Conservation (phyloP, 2,888 invertebrate species). For the Agrenia bidenticulata region DNA sequence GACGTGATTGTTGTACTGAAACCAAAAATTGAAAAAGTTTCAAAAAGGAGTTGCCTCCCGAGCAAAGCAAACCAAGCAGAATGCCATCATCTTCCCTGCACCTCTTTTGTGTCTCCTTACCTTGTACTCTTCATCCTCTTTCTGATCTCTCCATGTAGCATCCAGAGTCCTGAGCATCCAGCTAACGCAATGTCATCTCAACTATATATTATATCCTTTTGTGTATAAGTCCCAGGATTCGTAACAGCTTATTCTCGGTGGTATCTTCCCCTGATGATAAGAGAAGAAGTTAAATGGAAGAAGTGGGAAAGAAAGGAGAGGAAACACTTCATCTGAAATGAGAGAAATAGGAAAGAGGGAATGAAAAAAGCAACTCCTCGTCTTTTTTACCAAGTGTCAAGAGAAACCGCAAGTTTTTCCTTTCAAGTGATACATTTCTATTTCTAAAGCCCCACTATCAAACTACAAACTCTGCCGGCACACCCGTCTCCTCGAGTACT, state of each 20-base stretch:
- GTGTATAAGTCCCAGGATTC: no score
- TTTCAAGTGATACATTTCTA: neutral
- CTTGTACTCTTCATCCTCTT: slow-evolving; percentile 1
- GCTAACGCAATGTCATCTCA: no score
- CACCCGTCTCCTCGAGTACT: neutral
- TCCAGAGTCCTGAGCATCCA: no score
- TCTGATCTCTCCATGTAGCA: no score
- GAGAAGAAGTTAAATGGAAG: slow-evolving; percentile 1
- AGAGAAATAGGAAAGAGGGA: slow-evolving; percentile 1
- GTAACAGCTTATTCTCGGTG: neutral
- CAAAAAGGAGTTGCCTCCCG: slow-evolving; percentile 7
- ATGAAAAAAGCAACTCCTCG: no score
- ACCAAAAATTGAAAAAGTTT: slow-evolving; percentile 51
- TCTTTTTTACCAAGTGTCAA: neutral
- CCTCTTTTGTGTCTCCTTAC: neutral
- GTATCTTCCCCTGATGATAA: neutral
- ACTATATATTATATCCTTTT: no score
- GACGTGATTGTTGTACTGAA: slow-evolving; percentile 50
- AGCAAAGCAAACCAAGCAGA: slow-evolving; percentile 4
- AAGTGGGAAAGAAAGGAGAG: neutral
- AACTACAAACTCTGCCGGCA: neutral
- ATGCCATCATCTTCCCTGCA: neutral
- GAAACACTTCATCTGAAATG: slow-evolving; percentile 6
- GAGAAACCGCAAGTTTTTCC: slow-evolving; percentile 7
- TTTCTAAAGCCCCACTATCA: no score